Evolutionary conservation across 2,113 vertebrate genomes (phyloP), one percentile per base, ranked within the genome.

Genomic region (Thinocorus orbignyianus): DNA sequence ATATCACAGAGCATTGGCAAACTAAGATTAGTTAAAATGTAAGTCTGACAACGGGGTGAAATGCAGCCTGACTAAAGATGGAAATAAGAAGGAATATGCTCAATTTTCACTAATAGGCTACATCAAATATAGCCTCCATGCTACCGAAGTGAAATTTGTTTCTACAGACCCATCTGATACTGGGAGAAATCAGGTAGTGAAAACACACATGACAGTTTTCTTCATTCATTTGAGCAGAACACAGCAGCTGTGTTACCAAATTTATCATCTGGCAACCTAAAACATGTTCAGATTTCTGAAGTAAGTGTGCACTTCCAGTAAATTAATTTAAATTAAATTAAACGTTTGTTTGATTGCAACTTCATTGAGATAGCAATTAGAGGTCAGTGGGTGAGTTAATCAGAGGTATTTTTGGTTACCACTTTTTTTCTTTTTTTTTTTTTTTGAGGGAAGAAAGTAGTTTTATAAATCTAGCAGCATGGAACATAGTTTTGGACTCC

Each of bases 291-390:
- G 25, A 77, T 69, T 77, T 90, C 17, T 79, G 66, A 92, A 86
- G 20, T 42, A 96, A 90, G 23, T 4, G 0, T 57, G n/a, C 28
- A 70, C 15, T 3, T 88, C 49, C 25, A 86, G 91, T 94, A 87
- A 87, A 91, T 91, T 80, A 81, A 91, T 74, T 86, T 84, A 73
- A 83, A 86, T 85, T 85, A 71, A 64, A 41, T 64, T 65, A 65
- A 84, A 85, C 65, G 23, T 77, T 95, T 82, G 7, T 28, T 80
- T 92, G 76, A 80, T 80, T 0, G 0, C 79, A 91, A 94, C 57
- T 83, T 76, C 19, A 76, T 25, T 16, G 78, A 81, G 49, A 88
- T 61, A 80, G 17, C n/a, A 90, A 81, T 85, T 61, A 65, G 37
- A 61, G 68, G 86, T 66, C 71, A 83, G 15, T 54, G 31, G 23